phyloP scores from a whole-genome alignment of 2,113 vertebrate genomes.

The Ctenodactylus gundi region DNA sequence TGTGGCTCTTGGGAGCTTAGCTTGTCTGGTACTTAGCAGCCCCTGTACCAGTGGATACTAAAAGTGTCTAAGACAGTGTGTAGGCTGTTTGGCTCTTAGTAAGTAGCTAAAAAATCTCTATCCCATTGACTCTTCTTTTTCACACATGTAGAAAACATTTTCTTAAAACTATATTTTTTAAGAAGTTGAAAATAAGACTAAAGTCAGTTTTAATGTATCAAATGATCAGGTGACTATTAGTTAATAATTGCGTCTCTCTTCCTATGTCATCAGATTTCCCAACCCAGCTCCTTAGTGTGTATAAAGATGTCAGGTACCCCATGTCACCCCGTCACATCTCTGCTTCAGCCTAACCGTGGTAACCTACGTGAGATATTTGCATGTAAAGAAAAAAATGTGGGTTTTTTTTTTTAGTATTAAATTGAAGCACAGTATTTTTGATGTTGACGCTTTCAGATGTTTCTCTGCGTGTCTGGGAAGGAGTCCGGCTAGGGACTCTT shows the following conservation, averaged over 20 bases:
- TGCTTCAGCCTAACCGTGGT: neutral
- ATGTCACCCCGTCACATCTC: neutral
- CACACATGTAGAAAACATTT: neutral
- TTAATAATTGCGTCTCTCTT: slow-evolving; percentile 54
- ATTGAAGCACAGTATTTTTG: slow-evolving; percentile 79
- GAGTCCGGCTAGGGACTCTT: neutral
- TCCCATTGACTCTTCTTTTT: neutral
- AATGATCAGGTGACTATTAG: slow-evolving; percentile 47
- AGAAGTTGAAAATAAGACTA: slow-evolving; percentile 54
- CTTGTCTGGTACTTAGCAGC: neutral
- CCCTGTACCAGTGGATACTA: neutral
- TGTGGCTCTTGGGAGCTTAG: slow-evolving; percentile 49
- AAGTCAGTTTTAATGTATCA: slow-evolving; percentile 58
- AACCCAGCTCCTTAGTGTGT: slow-evolving; percentile 32
- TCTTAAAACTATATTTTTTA: slow-evolving; percentile 54
- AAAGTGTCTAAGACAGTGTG: neutral
- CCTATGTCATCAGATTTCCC: neutral
- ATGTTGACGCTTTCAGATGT: slow-evolving; percentile 19
- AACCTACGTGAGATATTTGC: neutral
- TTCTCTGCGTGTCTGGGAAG: neutral
- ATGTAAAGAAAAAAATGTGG: slow-evolving; percentile 47
- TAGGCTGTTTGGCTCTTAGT: slow-evolving; percentile 31
- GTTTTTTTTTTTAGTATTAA: slow-evolving; percentile 58
- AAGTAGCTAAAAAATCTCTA: slow-evolving; percentile 6
- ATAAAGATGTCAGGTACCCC: neutral